Evolutionary conservation across 2,888 invertebrate genomes (phyloP).

Genomic region (Schizaphis graminum): DNA sequence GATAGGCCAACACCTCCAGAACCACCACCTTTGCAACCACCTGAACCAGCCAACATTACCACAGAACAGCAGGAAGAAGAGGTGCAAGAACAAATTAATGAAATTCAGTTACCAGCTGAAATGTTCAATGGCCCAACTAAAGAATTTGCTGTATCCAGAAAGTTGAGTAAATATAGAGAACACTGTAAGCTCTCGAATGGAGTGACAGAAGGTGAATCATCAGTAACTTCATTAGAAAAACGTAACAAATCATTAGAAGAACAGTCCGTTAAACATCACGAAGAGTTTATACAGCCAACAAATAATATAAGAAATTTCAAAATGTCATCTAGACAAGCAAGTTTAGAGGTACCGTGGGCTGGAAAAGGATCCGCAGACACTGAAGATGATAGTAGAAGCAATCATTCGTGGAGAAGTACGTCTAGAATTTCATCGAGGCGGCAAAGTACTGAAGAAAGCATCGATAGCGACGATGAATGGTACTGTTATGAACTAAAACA

Average conservation of each 20-base stretch:
- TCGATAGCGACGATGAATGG: conserved; percentile 94
- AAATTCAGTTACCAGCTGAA: conserved; percentile 74
- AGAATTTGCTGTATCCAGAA: conserved; percentile 87
- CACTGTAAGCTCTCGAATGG: conserved; percentile 71
- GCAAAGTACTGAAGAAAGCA: conserved; percentile 93
- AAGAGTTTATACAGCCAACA: conserved; percentile 37
- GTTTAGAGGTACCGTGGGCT: conserved; percentile 82
- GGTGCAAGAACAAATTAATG: conserved; percentile 54
- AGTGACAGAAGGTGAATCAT: conserved; percentile 72
- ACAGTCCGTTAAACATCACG: conserved; percentile 36
- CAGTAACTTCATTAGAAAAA: conserved; percentile 79
- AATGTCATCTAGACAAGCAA: conserved; percentile 74
- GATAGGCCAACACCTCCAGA: neutral
- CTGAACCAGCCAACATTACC: neutral
- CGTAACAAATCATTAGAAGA: conserved; percentile 65
- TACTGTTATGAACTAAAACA: conserved; percentile 90
- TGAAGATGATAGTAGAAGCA: conserved; percentile 87
- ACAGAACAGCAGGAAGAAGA: neutral
- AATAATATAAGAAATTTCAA: conserved; percentile 44
- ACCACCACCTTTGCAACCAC: neutral
- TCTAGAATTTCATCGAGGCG: conserved; percentile 87
- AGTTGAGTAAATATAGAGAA: conserved; percentile 83
- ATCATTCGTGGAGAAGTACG: conserved; percentile 88
- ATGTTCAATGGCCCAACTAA: conserved; percentile 78
- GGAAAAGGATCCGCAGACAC: conserved; percentile 74